Percentiles rank a stretch among this genome's conserved stretches.
These are phyloP conservation scores for Mionectes macconnelli DNA, from an alignment of 2,113 vertebrate genomes.

Conservation along the genomic window DNA sequence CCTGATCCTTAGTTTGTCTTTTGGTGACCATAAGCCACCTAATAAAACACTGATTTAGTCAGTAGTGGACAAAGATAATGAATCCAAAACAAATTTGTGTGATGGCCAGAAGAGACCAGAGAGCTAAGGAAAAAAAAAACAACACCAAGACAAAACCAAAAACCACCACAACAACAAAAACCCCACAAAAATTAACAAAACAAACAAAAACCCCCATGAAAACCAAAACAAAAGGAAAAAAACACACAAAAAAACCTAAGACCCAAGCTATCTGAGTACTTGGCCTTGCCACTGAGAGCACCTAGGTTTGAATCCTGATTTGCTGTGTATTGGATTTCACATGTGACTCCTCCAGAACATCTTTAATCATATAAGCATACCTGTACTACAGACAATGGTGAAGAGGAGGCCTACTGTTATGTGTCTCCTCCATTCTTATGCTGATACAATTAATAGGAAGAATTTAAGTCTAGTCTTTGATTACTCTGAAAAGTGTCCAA, in stretches of 20 bases:
- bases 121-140: neutral
- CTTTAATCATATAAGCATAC: neutral
- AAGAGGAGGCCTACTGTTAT: neutral
- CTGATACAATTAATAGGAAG: neutral
- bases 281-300: neutral
- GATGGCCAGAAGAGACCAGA: neutral
- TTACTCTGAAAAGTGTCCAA: neutral
- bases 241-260: neutral
- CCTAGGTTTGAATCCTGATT: neutral
- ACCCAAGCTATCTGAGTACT: neutral
- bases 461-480: neutral
- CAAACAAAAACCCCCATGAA: neutral
- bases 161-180: too few species aligned
- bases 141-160: too few species aligned
- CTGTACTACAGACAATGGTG: neutral
- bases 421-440: neutral
- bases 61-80: neutral
- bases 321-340: neutral
- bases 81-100: neutral
- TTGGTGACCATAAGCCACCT: neutral
- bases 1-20: neutral
- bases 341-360: neutral
- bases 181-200: too few species aligned
- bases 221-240: too few species aligned
- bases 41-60: neutral